Evolutionary conservation across 2,797 vertebrate genomes (phyloP), one percentile per base, ranked within the genome.

Genomic region (Chelidonichthys spinosus): DNA sequence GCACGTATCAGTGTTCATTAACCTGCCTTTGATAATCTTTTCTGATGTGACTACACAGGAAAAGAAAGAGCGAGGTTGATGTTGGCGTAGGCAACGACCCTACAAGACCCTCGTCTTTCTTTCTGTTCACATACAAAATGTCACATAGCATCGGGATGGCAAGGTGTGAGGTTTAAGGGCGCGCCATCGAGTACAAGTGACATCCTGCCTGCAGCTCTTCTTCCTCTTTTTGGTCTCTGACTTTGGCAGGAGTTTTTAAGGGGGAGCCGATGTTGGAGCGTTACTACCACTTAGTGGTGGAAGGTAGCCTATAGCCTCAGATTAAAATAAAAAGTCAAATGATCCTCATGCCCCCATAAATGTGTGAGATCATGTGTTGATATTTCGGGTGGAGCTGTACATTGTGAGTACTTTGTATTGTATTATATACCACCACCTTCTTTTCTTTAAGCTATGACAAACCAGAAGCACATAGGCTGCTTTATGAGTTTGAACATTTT

Each of bases 261-360:
- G 15, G 10, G 25, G 39, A 32, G 2, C n/a, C 9, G 18, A 76
- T 68, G 32, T 75, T 81, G 0, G 80, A 61, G 50, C 63, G 0
- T 72, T 82, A 66, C 83, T 76, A 76, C 89, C 90, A 65, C 90
- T 68, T 56, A 85, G 87, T 90, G 91, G 88, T 63, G 44, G 66
- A 52, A 80, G 47, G 60, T 7, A n/a, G n/a, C n/a, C n/a, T n/a
- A 18, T 2, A 63, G 32, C 13, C 49, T 63, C 17, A 73, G 33
- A 18, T 8, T 14, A 11, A 54, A 40, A 3, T 0, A 40, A 7
- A 61, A 44, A 4, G 36, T 67, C 32, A 53, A n/a, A 33, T n/a
- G 14, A 58, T 37, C 3, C 7, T 4, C 17, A 13, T 11, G 40
- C 3, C 5, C 53, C 13, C 6, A 33, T 46, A 49, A 11, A 10